A percentile compares a stretch with the other conserved stretches of the same genome.
These are phyloP conservation scores for Procambarus virginalis DNA, from an alignment of 1,140 invertebrate species.

Conservation along the genomic window DNA sequence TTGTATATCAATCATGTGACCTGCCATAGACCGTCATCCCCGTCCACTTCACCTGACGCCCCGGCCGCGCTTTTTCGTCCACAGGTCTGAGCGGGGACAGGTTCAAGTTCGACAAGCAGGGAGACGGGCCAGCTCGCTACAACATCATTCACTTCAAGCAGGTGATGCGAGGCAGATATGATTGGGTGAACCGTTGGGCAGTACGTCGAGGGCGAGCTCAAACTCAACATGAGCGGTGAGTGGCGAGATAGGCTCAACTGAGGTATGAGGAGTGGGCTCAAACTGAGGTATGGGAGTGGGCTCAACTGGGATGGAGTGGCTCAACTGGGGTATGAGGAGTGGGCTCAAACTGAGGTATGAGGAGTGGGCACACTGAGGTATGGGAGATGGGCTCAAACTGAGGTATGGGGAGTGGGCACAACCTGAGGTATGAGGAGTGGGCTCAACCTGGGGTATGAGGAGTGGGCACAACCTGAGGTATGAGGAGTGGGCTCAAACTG, in stretches of 20 bases:
- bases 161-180: conserved; percentile 81
- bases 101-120: conserved; percentile 91
- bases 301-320: neutral
- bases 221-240: conserved; percentile 87
- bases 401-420: neutral
- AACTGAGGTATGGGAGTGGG: neutral
- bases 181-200: conserved; percentile 91
- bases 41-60: too few relatives aligned
- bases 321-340: neutral
- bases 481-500: too few relatives aligned
- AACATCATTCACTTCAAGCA: conserved; percentile 97
- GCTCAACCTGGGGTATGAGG: too few relatives aligned
- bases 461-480: too few relatives aligned
- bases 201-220: conserved; percentile 85
- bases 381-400: neutral
- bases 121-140: conserved; percentile 94
- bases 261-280: neutral
- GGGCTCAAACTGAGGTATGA: neutral
- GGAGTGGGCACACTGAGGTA: neutral
- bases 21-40: too few relatives aligned
- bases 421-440: neutral
- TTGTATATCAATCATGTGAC: too few relatives aligned
- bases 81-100: conserved; percentile 88
- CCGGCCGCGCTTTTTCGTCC: neutral
- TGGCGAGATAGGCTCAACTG: neutral